Conservation (phyloP, 2,888 invertebrate species). For the Nephrotoma guestfalica region DNA sequence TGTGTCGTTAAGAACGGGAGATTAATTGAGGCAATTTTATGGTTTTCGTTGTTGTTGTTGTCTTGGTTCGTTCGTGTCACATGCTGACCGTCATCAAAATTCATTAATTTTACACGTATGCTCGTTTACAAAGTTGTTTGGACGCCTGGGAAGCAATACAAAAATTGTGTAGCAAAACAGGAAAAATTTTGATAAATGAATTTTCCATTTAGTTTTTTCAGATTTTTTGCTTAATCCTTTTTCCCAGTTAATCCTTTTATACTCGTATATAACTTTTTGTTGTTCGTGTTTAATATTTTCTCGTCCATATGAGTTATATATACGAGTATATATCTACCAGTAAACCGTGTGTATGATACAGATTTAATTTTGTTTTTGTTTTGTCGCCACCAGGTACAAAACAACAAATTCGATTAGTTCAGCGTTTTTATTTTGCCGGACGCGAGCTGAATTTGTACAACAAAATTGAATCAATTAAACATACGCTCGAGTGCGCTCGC, state of each 20-base stretch:
- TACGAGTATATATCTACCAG: neutral
- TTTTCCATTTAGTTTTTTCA: neutral
- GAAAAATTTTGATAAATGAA: neutral
- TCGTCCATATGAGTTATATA: neutral
- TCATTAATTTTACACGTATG: neutral
- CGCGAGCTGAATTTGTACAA: too few species aligned
- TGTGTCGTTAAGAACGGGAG: neutral
- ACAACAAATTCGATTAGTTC: neutral
- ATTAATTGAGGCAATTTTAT: neutral
- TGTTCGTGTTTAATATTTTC: neutral
- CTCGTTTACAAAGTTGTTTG: neutral
- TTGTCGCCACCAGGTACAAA: neutral
- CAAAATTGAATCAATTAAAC: neutral
- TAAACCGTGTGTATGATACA: neutral
- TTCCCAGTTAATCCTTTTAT: neutral
- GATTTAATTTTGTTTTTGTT: neutral
- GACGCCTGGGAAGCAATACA: neutral
- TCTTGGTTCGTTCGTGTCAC: neutral
- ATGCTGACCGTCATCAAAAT: neutral
- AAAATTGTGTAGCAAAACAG: neutral
- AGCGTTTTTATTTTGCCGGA: neutral
- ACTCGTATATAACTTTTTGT: neutral
- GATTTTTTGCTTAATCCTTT: neutral
- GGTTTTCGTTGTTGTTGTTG: neutral
- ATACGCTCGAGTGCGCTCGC: neutral